These are phyloP conservation scores for Otocyon megalotis DNA, from an alignment of 2,113 vertebrate genomes.

Conservation along the genomic window DNA sequence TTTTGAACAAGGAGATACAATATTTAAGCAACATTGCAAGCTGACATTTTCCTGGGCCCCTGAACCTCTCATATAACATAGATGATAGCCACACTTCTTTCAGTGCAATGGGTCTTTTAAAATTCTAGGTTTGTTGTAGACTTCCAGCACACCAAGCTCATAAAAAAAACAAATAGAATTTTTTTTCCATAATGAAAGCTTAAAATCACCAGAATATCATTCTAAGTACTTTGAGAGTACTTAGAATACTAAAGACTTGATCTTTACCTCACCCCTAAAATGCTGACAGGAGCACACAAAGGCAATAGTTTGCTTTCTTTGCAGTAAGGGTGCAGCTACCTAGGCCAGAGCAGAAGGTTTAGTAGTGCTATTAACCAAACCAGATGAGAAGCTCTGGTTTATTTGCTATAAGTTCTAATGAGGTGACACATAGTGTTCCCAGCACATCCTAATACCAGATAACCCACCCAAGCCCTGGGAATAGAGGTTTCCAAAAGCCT, in stretches of 20 bases:
- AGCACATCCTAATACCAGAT: not conserved
- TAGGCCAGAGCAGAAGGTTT: not conserved
- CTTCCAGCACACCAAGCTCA: not conserved
- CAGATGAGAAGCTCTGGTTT: not conserved
- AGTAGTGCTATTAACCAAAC: not conserved
- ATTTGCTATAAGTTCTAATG: not conserved
- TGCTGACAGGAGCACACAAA: not conserved
- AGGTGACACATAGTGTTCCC: not conserved
- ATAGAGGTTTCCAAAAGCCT: slow-evolving; percentile 13
- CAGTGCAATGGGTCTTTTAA: slow-evolving; percentile 78
- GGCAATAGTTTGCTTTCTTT: not conserved
- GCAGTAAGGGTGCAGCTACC: not conserved
- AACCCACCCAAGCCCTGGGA: slow-evolving; percentile 41
- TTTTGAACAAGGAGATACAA: slow-evolving; percentile 84
- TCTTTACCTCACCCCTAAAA: not conserved
- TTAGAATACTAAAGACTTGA: not conserved
- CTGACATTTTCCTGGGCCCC: slow-evolving; percentile 81
- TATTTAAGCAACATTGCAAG: slow-evolving; percentile 84
- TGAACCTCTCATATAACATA: slow-evolving; percentile 79
- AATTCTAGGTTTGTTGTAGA: slow-evolving; percentile 76
- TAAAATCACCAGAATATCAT: slow-evolving; percentile 12
- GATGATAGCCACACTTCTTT: slow-evolving; percentile 77
- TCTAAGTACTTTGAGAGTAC: not conserved
- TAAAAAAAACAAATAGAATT: slow-evolving; percentile 68
- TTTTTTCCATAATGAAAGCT: slow-evolving; percentile 80